These are phyloP conservation scores for Himalopsyche anomala DNA, from an alignment of 2,888 invertebrate species.

Conservation along the genomic window DNA sequence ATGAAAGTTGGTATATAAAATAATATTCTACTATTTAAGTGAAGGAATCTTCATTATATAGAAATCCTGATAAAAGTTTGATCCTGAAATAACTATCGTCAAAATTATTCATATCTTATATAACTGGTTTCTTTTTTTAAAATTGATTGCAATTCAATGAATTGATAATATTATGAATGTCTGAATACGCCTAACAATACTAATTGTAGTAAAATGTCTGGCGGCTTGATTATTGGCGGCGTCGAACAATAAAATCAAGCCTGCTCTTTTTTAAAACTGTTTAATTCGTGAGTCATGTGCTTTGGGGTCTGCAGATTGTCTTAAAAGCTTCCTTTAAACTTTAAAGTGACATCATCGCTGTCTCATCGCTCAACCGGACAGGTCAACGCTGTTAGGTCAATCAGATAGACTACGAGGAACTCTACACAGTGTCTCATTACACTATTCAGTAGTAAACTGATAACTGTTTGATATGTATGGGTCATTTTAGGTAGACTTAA, in stretches of 20 bases:
- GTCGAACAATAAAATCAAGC: constrained; percentile 10
- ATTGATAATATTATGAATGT: too few species aligned
- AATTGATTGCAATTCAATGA: too few species aligned
- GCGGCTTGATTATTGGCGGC: constrained; percentile 11
- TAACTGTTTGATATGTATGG: too few species aligned
- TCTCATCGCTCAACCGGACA: constrained; percentile 29
- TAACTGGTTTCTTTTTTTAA: too few species aligned
- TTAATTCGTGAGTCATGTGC: constrained; percentile 39
- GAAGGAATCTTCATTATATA: too few species aligned
- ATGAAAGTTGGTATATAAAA: too few species aligned
- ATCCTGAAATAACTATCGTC: too few species aligned
- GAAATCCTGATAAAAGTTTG: too few species aligned
- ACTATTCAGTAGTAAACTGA: neutral
- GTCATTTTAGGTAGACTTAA: too few species aligned
- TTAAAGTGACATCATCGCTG: constrained; percentile 37
- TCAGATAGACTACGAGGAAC: constrained; percentile 32
- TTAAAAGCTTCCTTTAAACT: constrained; percentile 35
- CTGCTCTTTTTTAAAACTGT: neutral
- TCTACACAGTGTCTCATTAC: neutral
- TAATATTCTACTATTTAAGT: too few species aligned
- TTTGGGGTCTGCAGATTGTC: constrained; percentile 35
- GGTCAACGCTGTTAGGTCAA: constrained; percentile 39
- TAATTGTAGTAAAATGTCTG: neutral
- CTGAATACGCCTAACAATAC: neutral
- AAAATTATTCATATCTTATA: too few species aligned